Evolutionary conservation across 2,113 vertebrate genomes (phyloP), one percentile per base, ranked within the genome.

Genomic region (Sinocyclocheilus rhinocerous): DNA sequence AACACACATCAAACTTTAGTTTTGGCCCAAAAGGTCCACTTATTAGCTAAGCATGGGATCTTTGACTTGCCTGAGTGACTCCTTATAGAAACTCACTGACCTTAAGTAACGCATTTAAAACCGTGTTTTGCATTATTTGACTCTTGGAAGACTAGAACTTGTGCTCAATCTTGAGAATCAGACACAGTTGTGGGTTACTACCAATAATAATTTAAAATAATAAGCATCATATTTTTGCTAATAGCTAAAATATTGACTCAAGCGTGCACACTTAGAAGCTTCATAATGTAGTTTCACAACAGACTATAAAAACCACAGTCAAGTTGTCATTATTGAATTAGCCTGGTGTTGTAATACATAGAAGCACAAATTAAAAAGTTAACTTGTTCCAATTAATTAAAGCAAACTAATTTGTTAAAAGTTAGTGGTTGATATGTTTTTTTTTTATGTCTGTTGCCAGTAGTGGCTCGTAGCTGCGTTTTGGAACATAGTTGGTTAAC

Each of bases 31-130:
- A 20, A 50, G 26, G 45, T 50, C 70, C 26, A 82, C 63, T 67
- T 29, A 82, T 69, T 69, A 69, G 24, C 26, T 10, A 33, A 82
- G 80, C 80, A 82, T 50, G 81, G 36, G 12, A 82, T 69, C 63
- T 70, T 13, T 82, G 80, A 82, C 45, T 22, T 36, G 42, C 24
- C 16, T 50, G 16, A 50, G 4, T 67, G 61, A 36, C 45, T 70
- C 18, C 20, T 24, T 24, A 65, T 69, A 52, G 24, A 82, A 82
- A 82, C 81, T 29, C 48, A 33, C 16, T 82, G 81, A 82, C 45
- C 63, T 22, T 13, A 33, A 70, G 61, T 82, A 70, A 82, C 16
- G 5, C 26, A 69, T 70, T 82, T 52, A 82, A 52, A 70, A 48
- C 63, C 16, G 26, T 9, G 10, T 4, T 48, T n/a, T 9, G 79